phyloP scores from a whole-genome alignment of 2,888 invertebrate genomes.

The Tetranychus truncatus region DNA sequence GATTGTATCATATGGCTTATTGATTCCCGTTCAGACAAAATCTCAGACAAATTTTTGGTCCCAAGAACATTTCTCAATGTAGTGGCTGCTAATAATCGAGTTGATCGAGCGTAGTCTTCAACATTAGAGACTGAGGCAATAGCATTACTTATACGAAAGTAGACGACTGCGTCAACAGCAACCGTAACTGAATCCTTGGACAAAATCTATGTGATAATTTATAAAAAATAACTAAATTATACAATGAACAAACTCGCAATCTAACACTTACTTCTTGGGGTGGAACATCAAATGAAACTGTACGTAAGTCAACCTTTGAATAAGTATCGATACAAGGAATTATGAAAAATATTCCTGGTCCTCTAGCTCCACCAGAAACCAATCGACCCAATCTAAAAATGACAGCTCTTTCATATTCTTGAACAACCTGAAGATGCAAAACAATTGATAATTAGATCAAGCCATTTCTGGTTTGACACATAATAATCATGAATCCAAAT shows the following conservation, averaged over 20 bases:
- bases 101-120: conserved; percentile 48
- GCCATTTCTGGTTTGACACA: too few relatives aligned
- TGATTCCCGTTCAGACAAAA: conserved; percentile 81
- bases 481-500: too few relatives aligned
- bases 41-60: conserved; percentile 81
- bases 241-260: background rate
- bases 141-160: conserved; percentile 66
- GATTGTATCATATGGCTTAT: conserved; percentile 77
- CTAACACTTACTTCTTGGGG: conserved; percentile 63
- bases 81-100: conserved; percentile 51
- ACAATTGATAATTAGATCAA: background rate
- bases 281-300: conserved; percentile 88
- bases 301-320: conserved; percentile 78
- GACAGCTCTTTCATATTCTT: conserved; percentile 52
- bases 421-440: conserved; percentile 44
- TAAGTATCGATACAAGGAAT: conserved; percentile 88
- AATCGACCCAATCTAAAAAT: conserved; percentile 58
- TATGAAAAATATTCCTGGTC: conserved; percentile 80
- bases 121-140: conserved; percentile 93
- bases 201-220: conserved; percentile 40
- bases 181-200: conserved; percentile 30
- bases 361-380: conserved; percentile 14
- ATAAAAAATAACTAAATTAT: background rate
- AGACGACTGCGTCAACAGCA: conserved; percentile 31
- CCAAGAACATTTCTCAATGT: conserved; percentile 62